Base-by-base conservation (phyloP, 2,113 vertebrate genomes). In the Lampris incognitus region DNA sequence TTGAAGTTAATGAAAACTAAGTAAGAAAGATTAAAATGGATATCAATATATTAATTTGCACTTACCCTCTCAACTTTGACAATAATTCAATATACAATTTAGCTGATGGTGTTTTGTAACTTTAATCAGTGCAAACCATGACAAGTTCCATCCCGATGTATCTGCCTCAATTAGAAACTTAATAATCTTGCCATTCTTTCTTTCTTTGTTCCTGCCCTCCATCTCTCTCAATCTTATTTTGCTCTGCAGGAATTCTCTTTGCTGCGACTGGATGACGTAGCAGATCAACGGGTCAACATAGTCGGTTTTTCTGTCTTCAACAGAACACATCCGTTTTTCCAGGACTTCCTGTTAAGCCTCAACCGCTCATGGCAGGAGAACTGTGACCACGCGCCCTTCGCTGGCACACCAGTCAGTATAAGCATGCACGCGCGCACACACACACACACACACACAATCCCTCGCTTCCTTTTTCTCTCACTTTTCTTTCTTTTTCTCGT, bases 331-430 rank as follows among this genome's bases (percentile, higher is more conserved):
- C 94, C 96, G 71, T 97, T 97, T 91, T 99, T 97, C 93, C 95
- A 97, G 92, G 97, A 99, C 88, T 99, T 99, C 84, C 94, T 95
- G 5, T 94, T 97, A 79, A 99, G 96, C 85, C 97, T 99, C 92
- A 98, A 98, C 88, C 96, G 97, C 74, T 99, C 97, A 70, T 99
- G 98, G 98, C 97, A 99, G 87, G 98, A 99, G 92, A 99, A 99
- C 91, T 99, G 98, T 24, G 98, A 99, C 80, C 98, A 99, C 0
- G 95, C 95, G 66, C 96, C 97, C 58, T 99, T 99, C 8, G 96
- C 96, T 2, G 97, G 98, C 24, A 97, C 96, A 2, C 97, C 97
- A 41, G 98, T 98, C 83, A 96, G 96, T 89, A 39, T 74, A 79
- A 9, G 62, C 62, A 71, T 60, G 65, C 46, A 11, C 76, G 10